Conservation (phyloP, 2,797 vertebrate genomes). For the Podarcis siculus region DNA sequence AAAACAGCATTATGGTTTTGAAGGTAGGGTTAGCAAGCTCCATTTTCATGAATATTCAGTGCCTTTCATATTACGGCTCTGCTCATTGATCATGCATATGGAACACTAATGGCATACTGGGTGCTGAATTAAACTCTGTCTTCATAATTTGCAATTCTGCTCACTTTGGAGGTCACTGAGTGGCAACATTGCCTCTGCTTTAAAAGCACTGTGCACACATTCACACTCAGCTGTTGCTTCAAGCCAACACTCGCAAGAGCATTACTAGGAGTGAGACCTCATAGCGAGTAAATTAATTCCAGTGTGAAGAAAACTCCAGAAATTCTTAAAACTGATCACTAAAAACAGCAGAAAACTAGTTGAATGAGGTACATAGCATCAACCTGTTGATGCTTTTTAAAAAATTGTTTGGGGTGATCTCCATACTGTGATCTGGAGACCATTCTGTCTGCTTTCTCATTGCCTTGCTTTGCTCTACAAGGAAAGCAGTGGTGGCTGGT, state of each 20-base stretch:
- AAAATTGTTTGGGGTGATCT: neutral
- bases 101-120: slow-evolving; percentile 56
- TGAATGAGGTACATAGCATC: neutral
- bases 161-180: slow-evolving; percentile 59
- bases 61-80: slow-evolving; percentile 50
- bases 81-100: slow-evolving; percentile 67
- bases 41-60: slow-evolving; percentile 67
- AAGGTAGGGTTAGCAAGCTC: slow-evolving; percentile 66
- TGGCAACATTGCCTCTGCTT: slow-evolving; percentile 62
- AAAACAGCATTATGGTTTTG: slow-evolving; percentile 64
- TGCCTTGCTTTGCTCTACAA: neutral
- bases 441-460: neutral
- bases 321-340: slow-evolving; percentile 9
- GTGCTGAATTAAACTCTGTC: slow-evolving; percentile 59
- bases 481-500: too few species aligned
- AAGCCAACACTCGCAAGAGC: slow-evolving; percentile 17
- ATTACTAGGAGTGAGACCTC: slow-evolving; percentile 23
- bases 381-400: neutral
- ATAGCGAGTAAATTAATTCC: slow-evolving; percentile 44
- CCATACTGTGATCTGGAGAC: neutral
- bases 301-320: slow-evolving; percentile 22
- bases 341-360: neutral
- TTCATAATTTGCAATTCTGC: slow-evolving; percentile 62
- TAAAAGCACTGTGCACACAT: slow-evolving; percentile 55
- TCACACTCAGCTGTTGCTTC: slow-evolving; percentile 37